These are phyloP conservation scores for Stegana nigrithorax DNA, from an alignment of 2,888 invertebrate species.

Conservation along the genomic window DNA sequence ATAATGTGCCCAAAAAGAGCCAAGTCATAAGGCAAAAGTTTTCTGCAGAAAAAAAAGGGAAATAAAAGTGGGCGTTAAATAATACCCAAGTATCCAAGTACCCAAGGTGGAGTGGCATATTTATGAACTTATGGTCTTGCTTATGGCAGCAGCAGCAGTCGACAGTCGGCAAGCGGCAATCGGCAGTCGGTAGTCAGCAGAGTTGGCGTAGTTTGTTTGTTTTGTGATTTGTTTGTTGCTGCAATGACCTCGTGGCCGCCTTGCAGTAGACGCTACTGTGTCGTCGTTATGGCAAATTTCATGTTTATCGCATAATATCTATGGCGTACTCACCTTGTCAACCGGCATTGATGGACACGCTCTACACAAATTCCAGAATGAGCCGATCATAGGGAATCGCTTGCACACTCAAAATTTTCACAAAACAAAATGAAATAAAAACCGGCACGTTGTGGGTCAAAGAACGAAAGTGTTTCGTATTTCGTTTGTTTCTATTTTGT, in stretches of 20 bases:
- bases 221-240: neutral
- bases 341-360: slow-evolving; percentile 97
- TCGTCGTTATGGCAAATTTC: slow-evolving; percentile 17
- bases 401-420: slow-evolving; percentile 49
- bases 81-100: too few species aligned
- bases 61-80: slow-evolving; percentile 9
- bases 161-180: too few species aligned
- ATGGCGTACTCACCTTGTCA: slow-evolving; percentile 82
- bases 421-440: slow-evolving; percentile 49
- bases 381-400: slow-evolving; percentile 87
- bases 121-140: too few species aligned
- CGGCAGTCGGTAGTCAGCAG: too few species aligned
- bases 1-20: slow-evolving; percentile 17
- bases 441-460: slow-evolving; percentile 38
- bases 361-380: slow-evolving; percentile 97
- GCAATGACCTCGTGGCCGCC: neutral
- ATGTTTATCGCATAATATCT: too few species aligned
- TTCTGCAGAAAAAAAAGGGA: neutral
- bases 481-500: slow-evolving; percentile 29
- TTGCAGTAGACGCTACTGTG: neutral
- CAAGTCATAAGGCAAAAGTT: slow-evolving; percentile 6
- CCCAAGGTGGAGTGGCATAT: too few species aligned
- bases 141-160: too few species aligned
- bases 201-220: slow-evolving; percentile 36
- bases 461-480: slow-evolving; percentile 5